Evolutionary conservation across 2,113 vertebrate species (phyloP), one percentile per base, ranked within the genome.

Genomic region (Ellobius talpinus): DNA sequence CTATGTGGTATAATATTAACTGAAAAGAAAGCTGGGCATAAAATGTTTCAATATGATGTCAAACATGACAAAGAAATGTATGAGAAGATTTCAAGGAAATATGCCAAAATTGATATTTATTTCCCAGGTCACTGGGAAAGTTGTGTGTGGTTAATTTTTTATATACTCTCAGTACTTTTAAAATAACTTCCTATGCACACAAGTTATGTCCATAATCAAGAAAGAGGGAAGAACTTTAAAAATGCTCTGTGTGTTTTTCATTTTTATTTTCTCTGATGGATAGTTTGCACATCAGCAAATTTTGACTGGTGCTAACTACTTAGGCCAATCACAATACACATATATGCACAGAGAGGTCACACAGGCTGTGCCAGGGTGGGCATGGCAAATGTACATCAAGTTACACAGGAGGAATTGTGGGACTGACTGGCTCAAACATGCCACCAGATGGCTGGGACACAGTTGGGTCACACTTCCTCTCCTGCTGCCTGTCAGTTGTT

Each of bases 291-390:
- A 96, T 97, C 94, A 98, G 97, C 74, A 87, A 73, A 87, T 95
- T 88, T 98, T 97, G 17, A 4, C 91, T 98, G 97, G 98, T 45
- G 91, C 96, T 97, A 97, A 98, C 97, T 98, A 98, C 97, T 97
- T 87, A 97, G 95, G 98, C 97, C 95, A 92, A 97, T 98, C 98
- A 98, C 96, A 74, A 97, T 96, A 99, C 98, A 97, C 76, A 92
- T 45, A 93, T 74, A 94, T 14, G n/a, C 36, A 98, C 97, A 98
- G 96, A 98, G 97, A 97, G 96, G 88, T 98, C 98, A 98, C 98
- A 98, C 26, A 73, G 98, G 95, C 97, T 97, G 97, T 96, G 96
- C 96, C 95, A 2, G 96, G 98, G 97, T 98, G 96, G 98, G 97
- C 93, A 96, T 97, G 98, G 96, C 96, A 97, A 96, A 98, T 87